Base-by-base conservation (phyloP, 2,888 invertebrate species). In the Lepidocyrtoides sp. region DNA sequence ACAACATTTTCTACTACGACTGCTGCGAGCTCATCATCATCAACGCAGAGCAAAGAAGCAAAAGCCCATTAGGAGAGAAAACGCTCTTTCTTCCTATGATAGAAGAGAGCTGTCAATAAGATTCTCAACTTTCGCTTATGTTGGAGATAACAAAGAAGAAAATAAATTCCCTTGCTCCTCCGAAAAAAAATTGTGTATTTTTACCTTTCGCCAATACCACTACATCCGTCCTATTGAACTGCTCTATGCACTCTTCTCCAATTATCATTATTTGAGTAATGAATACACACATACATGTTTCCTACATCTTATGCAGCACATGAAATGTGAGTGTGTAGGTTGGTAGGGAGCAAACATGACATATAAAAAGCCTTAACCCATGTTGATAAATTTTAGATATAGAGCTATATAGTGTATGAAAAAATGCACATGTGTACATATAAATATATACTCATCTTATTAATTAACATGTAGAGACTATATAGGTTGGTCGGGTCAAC, bases 71-170 rank as follows among this genome's bases (percentile, higher is more conserved):
- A 72, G 54, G 29, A 72, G 82, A 41, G 60, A 87, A 79, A 51
- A 69, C 12, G 69, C 82, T 79, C 51, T 81, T 54, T 41, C 66
- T 69, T 69, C 69, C 51, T 23, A 29, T 72, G 82, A 36, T 82
- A 66, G 83, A 89, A 26, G 10, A 63, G 66, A 90, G 90, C 85
- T 85, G 90, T 89, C 89, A 83, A 79, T 79, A 85, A 84, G 84
- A 90, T 89, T 89, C 84, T 90, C 90, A 90, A 90, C 66, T 60
- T 90, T 89, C 77, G 66, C 66, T 83, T 41, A 51, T 79, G 66
- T 79, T 85, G 57, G 48, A 54, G 60, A 86, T 63, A 77, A 77
- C 63, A 81, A 89, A 83, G 51, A 60, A 83, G 51, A 69, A 88
- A 84, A 75, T 4, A 54, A 54, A 79, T 82, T 60, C 89, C 82